Conservation (phyloP, 1,140 invertebrate genomes). For the Dendrolimus punctatus region DNA sequence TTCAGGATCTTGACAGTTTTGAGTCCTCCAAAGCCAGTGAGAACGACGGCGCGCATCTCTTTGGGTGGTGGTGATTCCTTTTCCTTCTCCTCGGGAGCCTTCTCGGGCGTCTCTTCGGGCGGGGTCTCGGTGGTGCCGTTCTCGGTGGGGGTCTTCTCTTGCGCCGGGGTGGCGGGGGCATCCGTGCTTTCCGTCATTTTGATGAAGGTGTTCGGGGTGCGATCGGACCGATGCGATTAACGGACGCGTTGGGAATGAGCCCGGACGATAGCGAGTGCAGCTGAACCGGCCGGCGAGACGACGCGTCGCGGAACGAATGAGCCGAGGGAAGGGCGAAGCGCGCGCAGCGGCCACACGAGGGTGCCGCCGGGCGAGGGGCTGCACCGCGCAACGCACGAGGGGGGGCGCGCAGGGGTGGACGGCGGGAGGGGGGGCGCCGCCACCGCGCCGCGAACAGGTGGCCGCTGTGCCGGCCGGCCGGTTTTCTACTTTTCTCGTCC, state of each 20-base stretch:
- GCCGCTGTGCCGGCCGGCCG: slow-evolving; percentile 36
- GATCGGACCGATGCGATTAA: slow-evolving; percentile 38
- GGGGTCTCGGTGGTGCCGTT: slow-evolving; percentile 65
- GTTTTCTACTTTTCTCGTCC: slow-evolving; percentile 27
- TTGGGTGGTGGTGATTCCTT: slow-evolving; percentile 77
- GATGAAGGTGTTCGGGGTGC: slow-evolving; percentile 17
- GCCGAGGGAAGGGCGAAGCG: slow-evolving; percentile 50
- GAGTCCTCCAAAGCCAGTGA: slow-evolving; percentile 87
- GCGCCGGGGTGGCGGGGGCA: slow-evolving; percentile 63
- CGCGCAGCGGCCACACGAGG: slow-evolving; percentile 29
- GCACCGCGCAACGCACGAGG: slow-evolving; percentile 17
- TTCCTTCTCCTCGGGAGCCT: slow-evolving; percentile 68
- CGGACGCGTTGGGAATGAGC: slow-evolving; percentile 50
- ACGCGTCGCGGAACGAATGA: slow-evolving; percentile 65
- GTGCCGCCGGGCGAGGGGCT: slow-evolving; percentile 21
- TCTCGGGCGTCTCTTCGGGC: slow-evolving; percentile 69
- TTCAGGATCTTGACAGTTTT: slow-evolving; percentile 87
- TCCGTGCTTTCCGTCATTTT: slow-evolving; percentile 69
- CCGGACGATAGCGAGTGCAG: slow-evolving; percentile 26
- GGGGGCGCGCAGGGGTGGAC: slow-evolving; percentile 18
- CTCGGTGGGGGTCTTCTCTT: slow-evolving; percentile 64
- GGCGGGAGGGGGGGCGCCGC: slow-evolving; percentile 18
- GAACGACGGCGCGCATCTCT: slow-evolving; percentile 87
- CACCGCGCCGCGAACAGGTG: slow-evolving; percentile 32
- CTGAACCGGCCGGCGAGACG: slow-evolving; percentile 48